Conservation (phyloP, 2,888 invertebrate species). For the Priocnemis perturbator region DNA sequence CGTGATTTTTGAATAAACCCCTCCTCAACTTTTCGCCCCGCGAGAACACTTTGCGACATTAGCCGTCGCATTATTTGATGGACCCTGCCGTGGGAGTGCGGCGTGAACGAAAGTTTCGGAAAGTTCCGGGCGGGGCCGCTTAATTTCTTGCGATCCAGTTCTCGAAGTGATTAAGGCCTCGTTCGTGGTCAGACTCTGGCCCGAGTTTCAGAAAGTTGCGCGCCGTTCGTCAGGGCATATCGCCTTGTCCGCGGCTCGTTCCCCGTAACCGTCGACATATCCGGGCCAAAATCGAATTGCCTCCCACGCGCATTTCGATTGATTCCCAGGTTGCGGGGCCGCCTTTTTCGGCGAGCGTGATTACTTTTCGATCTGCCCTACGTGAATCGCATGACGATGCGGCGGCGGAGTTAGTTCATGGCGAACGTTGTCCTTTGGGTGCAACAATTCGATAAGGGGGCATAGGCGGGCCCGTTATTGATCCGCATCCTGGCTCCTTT, state of each 20-base stretch:
- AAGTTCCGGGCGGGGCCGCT: constrained; percentile 5
- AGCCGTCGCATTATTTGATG: too few species aligned
- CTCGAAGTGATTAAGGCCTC: constrained; percentile 27
- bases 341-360: constrained; percentile 57
- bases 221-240: constrained; percentile 28
- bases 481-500: constrained; percentile 18
- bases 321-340: constrained; percentile 60
- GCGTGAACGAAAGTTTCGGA: too few species aligned
- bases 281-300: constrained; percentile 61
- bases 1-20: too few species aligned
- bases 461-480: constrained; percentile 46
- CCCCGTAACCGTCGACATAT: constrained; percentile 36
- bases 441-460: constrained; percentile 46
- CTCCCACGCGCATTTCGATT: constrained; percentile 64
- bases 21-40: too few species aligned
- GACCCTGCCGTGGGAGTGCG: too few species aligned
- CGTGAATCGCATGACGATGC: constrained; percentile 65
- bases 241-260: constrained; percentile 18
- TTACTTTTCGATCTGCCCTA: constrained; percentile 68
- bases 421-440: constrained; percentile 32
- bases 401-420: constrained; percentile 19
- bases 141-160: constrained; percentile 24
- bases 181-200: constrained; percentile 21
- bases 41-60: too few species aligned
- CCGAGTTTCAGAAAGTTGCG: constrained; percentile 19